Conservation (phyloP, 2,888 invertebrate genomes). For the Oeneis ivallda region DNA sequence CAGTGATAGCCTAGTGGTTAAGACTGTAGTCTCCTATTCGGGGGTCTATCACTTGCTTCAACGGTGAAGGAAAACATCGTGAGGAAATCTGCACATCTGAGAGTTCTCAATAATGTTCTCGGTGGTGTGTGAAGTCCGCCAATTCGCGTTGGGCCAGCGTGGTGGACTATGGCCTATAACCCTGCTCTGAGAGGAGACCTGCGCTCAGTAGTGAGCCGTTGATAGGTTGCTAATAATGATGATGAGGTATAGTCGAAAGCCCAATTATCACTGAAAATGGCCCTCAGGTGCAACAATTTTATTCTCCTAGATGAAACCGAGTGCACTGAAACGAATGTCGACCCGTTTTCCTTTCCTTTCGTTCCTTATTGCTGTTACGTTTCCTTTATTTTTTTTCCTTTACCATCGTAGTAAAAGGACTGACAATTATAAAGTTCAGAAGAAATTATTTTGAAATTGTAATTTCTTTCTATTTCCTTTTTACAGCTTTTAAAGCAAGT, state of each 20-base stretch:
- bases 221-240: too few relatives aligned
- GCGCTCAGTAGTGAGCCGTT: too few relatives aligned
- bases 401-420: slow-evolving; percentile 4
- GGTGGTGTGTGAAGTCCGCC: too few relatives aligned
- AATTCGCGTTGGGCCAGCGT: too few relatives aligned
- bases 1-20: too few relatives aligned
- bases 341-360: slow-evolving; percentile 25
- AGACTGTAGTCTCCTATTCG: too few relatives aligned
- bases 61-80: too few relatives aligned
- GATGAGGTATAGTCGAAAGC: neutral
- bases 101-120: too few relatives aligned
- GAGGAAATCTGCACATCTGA: too few relatives aligned
- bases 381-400: slow-evolving; percentile 26
- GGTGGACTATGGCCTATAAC: too few relatives aligned
- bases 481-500: neutral
- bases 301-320: slow-evolving; percentile 19
- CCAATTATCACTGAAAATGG: slow-evolving; percentile 14
- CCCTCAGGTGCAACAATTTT: slow-evolving; percentile 20
- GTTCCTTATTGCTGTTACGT: slow-evolving; percentile 22
- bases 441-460: neutral
- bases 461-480: neutral
- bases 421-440: neutral
- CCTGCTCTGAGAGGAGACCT: too few relatives aligned
- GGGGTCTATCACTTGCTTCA: too few relatives aligned
- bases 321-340: slow-evolving; percentile 23